phyloP scores from a whole-genome alignment of 2,888 invertebrate genomes.

The Callosobruchus maculatus region DNA sequence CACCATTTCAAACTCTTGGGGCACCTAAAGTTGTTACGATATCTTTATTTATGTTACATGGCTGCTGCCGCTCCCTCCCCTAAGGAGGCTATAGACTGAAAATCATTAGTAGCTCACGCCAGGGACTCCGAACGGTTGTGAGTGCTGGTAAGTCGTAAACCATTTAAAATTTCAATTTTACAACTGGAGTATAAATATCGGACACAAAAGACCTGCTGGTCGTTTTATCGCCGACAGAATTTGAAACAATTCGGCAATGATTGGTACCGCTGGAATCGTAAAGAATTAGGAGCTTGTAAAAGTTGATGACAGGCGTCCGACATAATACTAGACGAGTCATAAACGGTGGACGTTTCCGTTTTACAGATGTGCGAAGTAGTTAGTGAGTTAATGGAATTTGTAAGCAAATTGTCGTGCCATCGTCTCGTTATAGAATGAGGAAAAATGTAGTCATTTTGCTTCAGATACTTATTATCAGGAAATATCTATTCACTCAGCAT shows the following conservation, averaged over 20 bases:
- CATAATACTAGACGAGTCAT: background rate
- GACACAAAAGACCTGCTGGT: background rate
- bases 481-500: too few relatives aligned
- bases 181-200: background rate
- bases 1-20: background rate
- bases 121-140: background rate
- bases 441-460: background rate
- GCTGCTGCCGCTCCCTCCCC: background rate
- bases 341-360: background rate
- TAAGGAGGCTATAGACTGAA: background rate
- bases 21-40: background rate
- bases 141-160: background rate
- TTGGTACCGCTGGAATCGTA: background rate
- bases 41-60: background rate
- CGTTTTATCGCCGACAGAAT: background rate
- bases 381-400: background rate
- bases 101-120: background rate
- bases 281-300: background rate
- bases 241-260: constrained; percentile 1
- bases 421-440: background rate
- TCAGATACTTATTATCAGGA: background rate
- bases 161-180: constrained; percentile 2
- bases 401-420: background rate
- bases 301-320: background rate
- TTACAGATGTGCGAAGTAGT: background rate